phyloP scores from a whole-genome alignment of 2,888 invertebrate genomes.

The Scaptomyza caliginosa region DNA sequence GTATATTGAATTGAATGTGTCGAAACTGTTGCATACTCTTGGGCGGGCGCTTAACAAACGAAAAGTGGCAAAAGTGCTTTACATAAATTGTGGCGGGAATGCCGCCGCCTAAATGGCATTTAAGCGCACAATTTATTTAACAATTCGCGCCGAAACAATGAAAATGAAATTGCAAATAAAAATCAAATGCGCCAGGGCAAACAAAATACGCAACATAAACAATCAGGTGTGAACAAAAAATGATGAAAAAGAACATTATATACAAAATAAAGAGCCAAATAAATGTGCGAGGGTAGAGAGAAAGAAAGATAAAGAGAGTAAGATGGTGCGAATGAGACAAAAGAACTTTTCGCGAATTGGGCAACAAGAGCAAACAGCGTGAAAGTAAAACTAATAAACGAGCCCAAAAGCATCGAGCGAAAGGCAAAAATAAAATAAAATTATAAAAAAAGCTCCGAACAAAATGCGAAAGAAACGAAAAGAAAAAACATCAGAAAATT shows the following conservation, averaged over 20 bases:
- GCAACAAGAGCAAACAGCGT: conserved; percentile 25
- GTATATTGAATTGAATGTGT: background rate
- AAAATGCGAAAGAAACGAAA: conserved; percentile 39
- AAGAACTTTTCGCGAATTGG: conserved; percentile 25
- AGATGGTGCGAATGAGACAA: background rate
- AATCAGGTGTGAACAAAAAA: conserved; percentile 51
- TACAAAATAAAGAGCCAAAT: conserved; percentile 18
- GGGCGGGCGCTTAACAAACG: conserved; percentile 23
- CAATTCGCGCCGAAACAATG: conserved; percentile 12
- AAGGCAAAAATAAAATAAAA: conserved; percentile 58
- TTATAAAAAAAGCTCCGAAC: conserved; percentile 14
- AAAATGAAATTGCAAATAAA: conserved; percentile 24
- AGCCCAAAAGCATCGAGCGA: conserved; percentile 13
- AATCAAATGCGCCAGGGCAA: conserved; percentile 21
- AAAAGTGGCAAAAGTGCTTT: conserved; percentile 17
- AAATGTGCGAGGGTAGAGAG: conserved; percentile 7
- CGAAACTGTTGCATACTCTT: conserved; percentile 55
- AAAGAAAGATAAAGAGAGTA: background rate
- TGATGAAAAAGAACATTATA: conserved; percentile 11
- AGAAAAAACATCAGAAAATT: conserved; percentile 24
- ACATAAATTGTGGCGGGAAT: conserved; percentile 16
- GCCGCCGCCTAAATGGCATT: conserved; percentile 34
- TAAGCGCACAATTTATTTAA: conserved; percentile 29
- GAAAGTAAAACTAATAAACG: conserved; percentile 47
- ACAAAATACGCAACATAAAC: conserved; percentile 49